Evolutionary conservation across 2,888 invertebrate species (phyloP), one percentile per base, ranked within the genome.

Genomic region (Tetramorium bicarinatum): DNA sequence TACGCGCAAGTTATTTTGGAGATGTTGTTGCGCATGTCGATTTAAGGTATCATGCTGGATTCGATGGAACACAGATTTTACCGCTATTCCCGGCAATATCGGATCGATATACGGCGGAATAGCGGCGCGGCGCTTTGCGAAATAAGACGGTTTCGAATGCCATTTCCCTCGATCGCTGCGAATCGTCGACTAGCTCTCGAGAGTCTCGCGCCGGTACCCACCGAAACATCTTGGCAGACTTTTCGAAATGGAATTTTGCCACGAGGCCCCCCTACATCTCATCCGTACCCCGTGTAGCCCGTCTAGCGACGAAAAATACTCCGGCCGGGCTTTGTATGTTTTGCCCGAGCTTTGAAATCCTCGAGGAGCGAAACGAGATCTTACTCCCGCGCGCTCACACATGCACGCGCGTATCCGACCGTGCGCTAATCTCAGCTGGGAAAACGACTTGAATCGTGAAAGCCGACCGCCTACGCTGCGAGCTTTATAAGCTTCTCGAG

Each of bases 371-470:
- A 62, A 82, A 77, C 75, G 49, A 77, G 49, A 44, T 76, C 44
- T 47, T 56, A 34, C 29, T n/a, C 4, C 38, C 59, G 25, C n/a
- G 59, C 25, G 25, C n/a, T 9, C 67, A 62, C 15, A 34, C 38
- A 44, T 25, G 41, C 59, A 29, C 47, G 8, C 25, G 61, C 71
- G 67, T 80, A 79, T 86, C 72, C 82, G 75, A 59, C 54, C 47
- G 15, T 67, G 47, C 62, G 72, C 69, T 49, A 72, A 80, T 87
- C 84, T 86, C 84, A 59, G 52, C 56, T 44, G 71, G 76, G 76
- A 69, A 84, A 29, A 64, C 69, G 83, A 82, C 83, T 88, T 47
- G 84, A 77, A 83, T 88, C 69, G 82, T 74, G 82, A 81, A 86
- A 86, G 84, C 66, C 82, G 52, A 85, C 80, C 59, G 83, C 82